phyloP scores from a whole-genome alignment of 2,888 invertebrate species.

The Cabera pusaria region DNA sequence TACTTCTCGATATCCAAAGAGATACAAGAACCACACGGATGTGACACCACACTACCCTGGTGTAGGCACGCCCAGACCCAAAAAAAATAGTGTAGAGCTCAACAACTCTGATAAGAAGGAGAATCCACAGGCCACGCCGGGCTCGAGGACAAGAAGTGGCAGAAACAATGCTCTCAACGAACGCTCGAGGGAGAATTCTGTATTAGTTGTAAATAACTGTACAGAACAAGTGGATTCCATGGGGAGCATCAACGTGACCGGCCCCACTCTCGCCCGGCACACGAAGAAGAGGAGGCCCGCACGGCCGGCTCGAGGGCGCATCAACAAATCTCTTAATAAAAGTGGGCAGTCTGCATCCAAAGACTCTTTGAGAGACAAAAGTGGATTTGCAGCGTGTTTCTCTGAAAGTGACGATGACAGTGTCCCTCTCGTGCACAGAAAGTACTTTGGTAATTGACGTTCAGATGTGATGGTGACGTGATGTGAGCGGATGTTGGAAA shows the following conservation, averaged over 20 bases:
- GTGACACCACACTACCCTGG: conserved; percentile 18
- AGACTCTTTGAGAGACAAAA: conserved; percentile 61
- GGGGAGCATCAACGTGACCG: conserved; percentile 61
- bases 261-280: conserved; percentile 27
- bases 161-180: conserved; percentile 48
- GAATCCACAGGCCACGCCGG: conserved; percentile 49
- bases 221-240: conserved; percentile 59
- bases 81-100: conserved; percentile 44
- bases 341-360: conserved; percentile 41
- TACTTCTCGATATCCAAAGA: conserved; percentile 63
- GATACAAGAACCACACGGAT: conserved; percentile 42
- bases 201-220: conserved; percentile 56
- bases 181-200: conserved; percentile 55
- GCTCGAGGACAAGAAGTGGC: conserved; percentile 64
- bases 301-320: conserved; percentile 38
- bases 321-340: conserved; percentile 45
- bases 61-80: conserved; percentile 29
- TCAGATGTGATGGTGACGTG: not conserved
- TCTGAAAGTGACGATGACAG: conserved; percentile 73
- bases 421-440: conserved; percentile 59
- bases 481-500: conserved; percentile 9
- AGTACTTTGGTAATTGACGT: conserved; percentile 57
- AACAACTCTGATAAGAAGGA: conserved; percentile 58
- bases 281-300: conserved; percentile 39
- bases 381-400: conserved; percentile 71